Conservation (phyloP, 1,140 invertebrate genomes). For the Drosophila kepulauana region DNA sequence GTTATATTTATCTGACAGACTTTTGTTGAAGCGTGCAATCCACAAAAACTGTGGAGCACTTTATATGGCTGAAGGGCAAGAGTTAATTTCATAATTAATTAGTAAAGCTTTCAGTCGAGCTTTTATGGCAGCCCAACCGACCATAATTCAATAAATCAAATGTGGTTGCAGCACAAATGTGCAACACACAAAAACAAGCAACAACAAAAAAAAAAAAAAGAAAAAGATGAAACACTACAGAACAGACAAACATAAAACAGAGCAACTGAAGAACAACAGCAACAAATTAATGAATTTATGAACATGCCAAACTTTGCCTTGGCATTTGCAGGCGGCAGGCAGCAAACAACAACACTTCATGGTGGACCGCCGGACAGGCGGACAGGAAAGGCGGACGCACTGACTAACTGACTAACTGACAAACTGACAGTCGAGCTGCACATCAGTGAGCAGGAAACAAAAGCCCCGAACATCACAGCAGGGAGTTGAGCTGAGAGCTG, state of each 20-base stretch:
- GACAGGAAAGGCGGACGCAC: slow-evolving; percentile 18
- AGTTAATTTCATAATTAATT: slow-evolving; percentile 82
- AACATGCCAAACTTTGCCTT: slow-evolving; percentile 74
- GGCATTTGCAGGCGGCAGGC: slow-evolving; percentile 47
- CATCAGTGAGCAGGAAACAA: slow-evolving; percentile 57
- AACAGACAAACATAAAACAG: slow-evolving; percentile 18
- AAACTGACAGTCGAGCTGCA: slow-evolving; percentile 56
- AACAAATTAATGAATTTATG: slow-evolving; percentile 82
- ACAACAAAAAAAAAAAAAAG: too few relatives aligned
- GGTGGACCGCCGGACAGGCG: slow-evolving; percentile 12
- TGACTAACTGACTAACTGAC: slow-evolving; percentile 49
- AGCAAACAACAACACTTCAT: slow-evolving; percentile 47
- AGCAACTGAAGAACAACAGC: slow-evolving; percentile 32
- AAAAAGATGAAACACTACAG: slow-evolving; percentile 7
- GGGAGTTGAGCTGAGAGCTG: slow-evolving; percentile 37
- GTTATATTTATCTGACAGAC: too few relatives aligned
- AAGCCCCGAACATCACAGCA: slow-evolving; percentile 47
- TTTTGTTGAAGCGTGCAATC: slow-evolving; percentile 41
- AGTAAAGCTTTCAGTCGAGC: slow-evolving; percentile 68
- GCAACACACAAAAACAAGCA: slow-evolving; percentile 8
- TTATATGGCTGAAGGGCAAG: slow-evolving; percentile 3
- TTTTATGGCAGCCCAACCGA: slow-evolving; percentile 71
- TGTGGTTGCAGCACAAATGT: slow-evolving; percentile 64
- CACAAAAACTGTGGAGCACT: slow-evolving; percentile 30
- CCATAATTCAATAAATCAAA: slow-evolving; percentile 81